Evolutionary conservation across 2,888 invertebrate genomes (phyloP), one percentile per base, ranked within the genome.

Genomic region (Hypomecis atomaria): DNA sequence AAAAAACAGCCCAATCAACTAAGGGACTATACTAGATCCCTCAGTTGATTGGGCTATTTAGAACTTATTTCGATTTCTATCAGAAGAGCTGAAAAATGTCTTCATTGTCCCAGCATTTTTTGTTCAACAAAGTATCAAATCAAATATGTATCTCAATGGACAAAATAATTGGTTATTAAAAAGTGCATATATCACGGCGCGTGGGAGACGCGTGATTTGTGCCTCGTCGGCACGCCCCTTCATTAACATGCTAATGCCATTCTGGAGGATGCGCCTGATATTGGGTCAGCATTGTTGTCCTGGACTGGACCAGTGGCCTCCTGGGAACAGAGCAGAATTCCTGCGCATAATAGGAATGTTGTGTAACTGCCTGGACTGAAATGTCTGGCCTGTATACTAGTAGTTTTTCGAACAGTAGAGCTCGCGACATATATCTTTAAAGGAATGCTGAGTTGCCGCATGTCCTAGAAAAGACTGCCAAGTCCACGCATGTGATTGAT

Each of bases 201-300:
- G 84, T 82, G 83, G 83, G 85, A 82, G 84, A 81, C 75, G 74
- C 73, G 62, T 69, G 70, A 88, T 87, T 87, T 86, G 87, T 86
- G 83, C 78, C 77, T 74, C 43, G 63, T 69, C 56, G 72, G 68
- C 78, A 83, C 91, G 90, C 91, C 91, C 84, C 84, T 90, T 90
- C 90, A 91, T 92, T 91, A 90, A 88, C 88, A 91, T 91, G 89
- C 85, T 90, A 90, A 92, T 91, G 78, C 81, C 71, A 83, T 81
- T 83, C 85, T 84, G 83, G 84, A 81, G 79, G 66, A 71, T 65
- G 66, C 78, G 65, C 38, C 52, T 64, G 57, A 59, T 71, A 77
- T 75, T 73, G 77, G 80, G 80, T 81, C 75, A 69, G 74, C 61
- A 62, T 58, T 62, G 52, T 67, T 67, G 70, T 71, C 70, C 70